Percentiles rank a stretch among this genome's conserved stretches.
Conservation (phyloP, 1,140 invertebrate genomes). For the Coboldia fuscipes region DNA sequence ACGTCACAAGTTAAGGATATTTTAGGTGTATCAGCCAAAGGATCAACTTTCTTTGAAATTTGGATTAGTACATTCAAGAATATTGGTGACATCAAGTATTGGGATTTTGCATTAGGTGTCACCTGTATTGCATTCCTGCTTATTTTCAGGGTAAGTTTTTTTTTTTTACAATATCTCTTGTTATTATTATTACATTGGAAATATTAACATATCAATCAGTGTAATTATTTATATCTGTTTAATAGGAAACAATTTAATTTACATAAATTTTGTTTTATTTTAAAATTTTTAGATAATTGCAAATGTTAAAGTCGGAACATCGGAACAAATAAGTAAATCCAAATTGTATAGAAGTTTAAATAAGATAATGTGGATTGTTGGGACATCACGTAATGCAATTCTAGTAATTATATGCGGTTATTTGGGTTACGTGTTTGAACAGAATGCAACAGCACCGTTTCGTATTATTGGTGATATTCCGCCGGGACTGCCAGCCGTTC, state of each 20-base stretch:
- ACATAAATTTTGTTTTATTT: too few species aligned
- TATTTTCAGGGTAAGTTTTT: constrained; percentile 44
- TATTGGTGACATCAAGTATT: constrained; percentile 33
- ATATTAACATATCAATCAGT: too few species aligned
- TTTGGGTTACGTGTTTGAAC: constrained; percentile 29
- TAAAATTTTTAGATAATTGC: constrained; percentile 4
- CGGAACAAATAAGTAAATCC: constrained; percentile 24
- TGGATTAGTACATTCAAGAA: constrained; percentile 44
- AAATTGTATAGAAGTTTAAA: constrained; percentile 25
- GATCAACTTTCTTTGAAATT: constrained; percentile 46
- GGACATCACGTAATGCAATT: constrained; percentile 51
- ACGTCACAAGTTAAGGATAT: constrained; percentile 75
- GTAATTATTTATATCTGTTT: too few species aligned
- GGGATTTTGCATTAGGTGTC: constrained; percentile 46
- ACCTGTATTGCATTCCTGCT: constrained; percentile 46
- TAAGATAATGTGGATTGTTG: constrained; percentile 36
- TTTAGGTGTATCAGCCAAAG: constrained; percentile 52
- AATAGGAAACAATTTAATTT: too few species aligned
- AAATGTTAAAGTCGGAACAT: constrained; percentile 31
- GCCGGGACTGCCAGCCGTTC: constrained; percentile 38
- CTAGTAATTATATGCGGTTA: constrained; percentile 44
- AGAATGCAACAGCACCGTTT: constrained; percentile 8
- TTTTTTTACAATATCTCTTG: too few species aligned
- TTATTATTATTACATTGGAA: too few species aligned
- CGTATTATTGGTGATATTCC: constrained; percentile 32